These are phyloP conservation scores for Neodiprion lecontei DNA, from an alignment of 1,140 invertebrate species.

Conservation along the genomic window DNA sequence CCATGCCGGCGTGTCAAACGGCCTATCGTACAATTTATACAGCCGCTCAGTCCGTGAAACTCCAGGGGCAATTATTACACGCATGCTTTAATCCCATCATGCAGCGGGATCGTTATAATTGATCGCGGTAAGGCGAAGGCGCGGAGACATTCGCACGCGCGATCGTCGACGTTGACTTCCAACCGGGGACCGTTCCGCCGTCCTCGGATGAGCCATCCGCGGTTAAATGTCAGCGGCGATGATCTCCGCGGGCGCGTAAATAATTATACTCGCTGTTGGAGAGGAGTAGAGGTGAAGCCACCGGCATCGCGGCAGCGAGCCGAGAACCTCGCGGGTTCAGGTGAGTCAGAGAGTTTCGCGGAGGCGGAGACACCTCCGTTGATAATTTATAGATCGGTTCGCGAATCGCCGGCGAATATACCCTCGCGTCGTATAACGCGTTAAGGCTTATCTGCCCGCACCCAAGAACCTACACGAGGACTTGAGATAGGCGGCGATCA, in stretches of 20 bases:
- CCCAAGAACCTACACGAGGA: slow-evolving; percentile 23
- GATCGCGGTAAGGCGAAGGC: neutral
- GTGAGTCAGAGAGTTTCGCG: slow-evolving; percentile 38
- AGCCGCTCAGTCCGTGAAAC: too few relatives aligned
- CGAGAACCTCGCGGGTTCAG: slow-evolving; percentile 24
- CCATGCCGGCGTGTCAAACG: too few relatives aligned
- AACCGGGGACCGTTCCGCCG: neutral
- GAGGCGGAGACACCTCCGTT: slow-evolving; percentile 41
- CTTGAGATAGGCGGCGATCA: slow-evolving; percentile 35
- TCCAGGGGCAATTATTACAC: too few relatives aligned
- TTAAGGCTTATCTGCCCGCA: too few relatives aligned
- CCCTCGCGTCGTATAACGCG: slow-evolving; percentile 24
- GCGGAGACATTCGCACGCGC: neutral
- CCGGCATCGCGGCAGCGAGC: neutral
- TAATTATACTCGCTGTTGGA: slow-evolving; percentile 56
- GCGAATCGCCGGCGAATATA: slow-evolving; percentile 39
- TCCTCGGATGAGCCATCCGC: slow-evolving; percentile 9
- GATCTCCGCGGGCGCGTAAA: slow-evolving; percentile 45
- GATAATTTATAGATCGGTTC: slow-evolving; percentile 57
- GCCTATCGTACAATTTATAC: too few relatives aligned
- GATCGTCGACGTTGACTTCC: neutral
- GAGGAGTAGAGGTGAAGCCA: slow-evolving; percentile 30
- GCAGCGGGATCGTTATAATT: neutral
- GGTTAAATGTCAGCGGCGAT: slow-evolving; percentile 58
- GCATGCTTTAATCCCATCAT: too few relatives aligned